Evolutionary conservation across 2,113 vertebrate genomes (phyloP).

Genomic region (Spilogale gracilis): DNA sequence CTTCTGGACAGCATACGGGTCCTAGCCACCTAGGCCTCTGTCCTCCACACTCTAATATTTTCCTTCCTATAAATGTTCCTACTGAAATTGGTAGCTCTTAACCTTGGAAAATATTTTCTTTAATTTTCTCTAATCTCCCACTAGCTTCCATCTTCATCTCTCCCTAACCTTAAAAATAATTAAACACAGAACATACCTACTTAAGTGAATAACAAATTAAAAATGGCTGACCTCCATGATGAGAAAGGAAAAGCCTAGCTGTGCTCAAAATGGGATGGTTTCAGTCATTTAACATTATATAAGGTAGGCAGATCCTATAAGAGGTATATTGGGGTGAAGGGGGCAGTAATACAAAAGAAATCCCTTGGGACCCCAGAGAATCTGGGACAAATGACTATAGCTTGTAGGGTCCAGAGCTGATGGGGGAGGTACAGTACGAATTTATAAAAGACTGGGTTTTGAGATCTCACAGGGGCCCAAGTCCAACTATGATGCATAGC

Average conservation of each 20-base stretch:
- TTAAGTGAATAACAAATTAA: not conserved
- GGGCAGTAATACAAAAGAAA: not conserved
- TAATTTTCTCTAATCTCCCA: not conserved
- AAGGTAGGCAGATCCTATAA: not conserved
- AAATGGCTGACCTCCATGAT: not conserved
- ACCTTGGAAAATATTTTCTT: not conserved
- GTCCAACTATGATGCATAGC: not conserved
- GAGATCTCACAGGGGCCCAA: not conserved
- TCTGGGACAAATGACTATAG: not conserved
- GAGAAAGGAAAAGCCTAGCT: not conserved
- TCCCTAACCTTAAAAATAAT: not conserved
- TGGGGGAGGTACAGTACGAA: not conserved
- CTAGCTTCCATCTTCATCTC: not conserved
- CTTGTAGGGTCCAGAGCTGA: not conserved
- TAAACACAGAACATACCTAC: not conserved
- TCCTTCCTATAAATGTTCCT: not conserved
- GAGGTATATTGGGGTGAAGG: not conserved
- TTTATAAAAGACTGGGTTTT: not conserved
- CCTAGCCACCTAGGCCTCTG: not conserved
- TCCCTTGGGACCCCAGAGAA: not conserved
- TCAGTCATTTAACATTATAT: not conserved
- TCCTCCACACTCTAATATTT: not conserved
- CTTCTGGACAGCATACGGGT: not conserved
- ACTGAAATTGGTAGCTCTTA: not conserved
- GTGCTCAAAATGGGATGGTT: not conserved